These are phyloP conservation scores for Paramacrobiotus metropolitanus DNA, from an alignment of 1,140 invertebrate genomes.

Conservation along the genomic window DNA sequence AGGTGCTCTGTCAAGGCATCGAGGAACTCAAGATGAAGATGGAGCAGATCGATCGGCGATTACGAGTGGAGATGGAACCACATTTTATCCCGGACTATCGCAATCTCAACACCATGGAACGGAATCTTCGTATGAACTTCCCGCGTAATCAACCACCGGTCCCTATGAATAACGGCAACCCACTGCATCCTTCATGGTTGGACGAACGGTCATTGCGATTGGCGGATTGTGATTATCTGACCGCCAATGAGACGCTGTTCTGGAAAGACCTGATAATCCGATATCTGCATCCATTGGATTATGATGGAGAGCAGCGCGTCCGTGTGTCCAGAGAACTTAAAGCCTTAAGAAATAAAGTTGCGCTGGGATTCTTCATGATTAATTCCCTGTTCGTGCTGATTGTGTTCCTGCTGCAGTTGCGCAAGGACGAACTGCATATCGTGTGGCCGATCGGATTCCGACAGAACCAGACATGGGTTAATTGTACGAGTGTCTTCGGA, in stretches of 20 bases:
- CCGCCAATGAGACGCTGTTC: neutral
- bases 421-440: conserved; percentile 69
- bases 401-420: conserved; percentile 84
- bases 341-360: conserved; percentile 71
- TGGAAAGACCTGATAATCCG: conserved; percentile 10
- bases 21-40: neutral
- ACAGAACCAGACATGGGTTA: conserved; percentile 70
- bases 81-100: neutral
- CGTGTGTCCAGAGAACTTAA: conserved; percentile 65
- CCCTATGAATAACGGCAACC: neutral
- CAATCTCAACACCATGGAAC: neutral
- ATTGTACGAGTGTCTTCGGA: neutral
- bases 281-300: conserved; percentile 17
- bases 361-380: conserved; percentile 90
- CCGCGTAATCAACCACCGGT: neutral
- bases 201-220: neutral
- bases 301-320: conserved; percentile 32
- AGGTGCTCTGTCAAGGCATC: conserved; percentile 3
- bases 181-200: conserved; percentile 2
- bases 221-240: neutral
- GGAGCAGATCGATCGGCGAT: neutral
- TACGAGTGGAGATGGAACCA: neutral
- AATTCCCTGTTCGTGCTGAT: conserved; percentile 93
- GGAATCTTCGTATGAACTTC: neutral
- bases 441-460: conserved; percentile 79